Percentiles rank a stretch among this genome's conserved stretches.
Conservation (phyloP, 1,140 invertebrate species). For the Teleopsis dalmanni region DNA sequence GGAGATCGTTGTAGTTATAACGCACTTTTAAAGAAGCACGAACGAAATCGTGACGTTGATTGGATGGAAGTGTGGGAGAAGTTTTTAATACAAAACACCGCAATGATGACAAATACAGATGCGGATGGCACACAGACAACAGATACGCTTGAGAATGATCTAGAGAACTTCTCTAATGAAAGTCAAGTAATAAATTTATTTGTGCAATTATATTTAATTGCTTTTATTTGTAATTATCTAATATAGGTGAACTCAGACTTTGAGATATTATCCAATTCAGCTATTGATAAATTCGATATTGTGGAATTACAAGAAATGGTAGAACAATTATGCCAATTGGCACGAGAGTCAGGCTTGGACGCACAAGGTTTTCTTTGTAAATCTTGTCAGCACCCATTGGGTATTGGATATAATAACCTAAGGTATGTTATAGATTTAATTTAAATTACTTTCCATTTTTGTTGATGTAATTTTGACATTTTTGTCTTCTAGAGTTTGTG, state of each 20-base stretch:
- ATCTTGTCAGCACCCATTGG: conserved; percentile 68
- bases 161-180: conserved; percentile 12
- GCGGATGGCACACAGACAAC: no score
- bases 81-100: conserved; percentile 11
- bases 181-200: conserved; percentile 11
- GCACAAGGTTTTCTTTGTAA: conserved; percentile 80
- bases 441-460: background rate
- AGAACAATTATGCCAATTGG: conserved; percentile 59
- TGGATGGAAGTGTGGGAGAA: conserved; percentile 36
- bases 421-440: conserved; percentile 17
- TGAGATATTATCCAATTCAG: conserved; percentile 49
- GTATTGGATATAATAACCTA: conserved; percentile 62
- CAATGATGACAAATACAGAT: conserved; percentile 39
- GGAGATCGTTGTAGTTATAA: conserved; percentile 36
- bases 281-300: conserved; percentile 47
- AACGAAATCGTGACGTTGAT: conserved; percentile 47
- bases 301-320: conserved; percentile 55
- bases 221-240: background rate
- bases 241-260: conserved; percentile 47
- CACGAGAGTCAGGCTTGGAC: conserved; percentile 76
- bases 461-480: background rate
- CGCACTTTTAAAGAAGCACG: conserved; percentile 33
- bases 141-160: conserved; percentile 38
- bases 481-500: conserved; percentile 61
- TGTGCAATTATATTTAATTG: background rate